Base-by-base conservation (phyloP, 2,113 vertebrate species). In the Pseudopodoces humilis region DNA sequence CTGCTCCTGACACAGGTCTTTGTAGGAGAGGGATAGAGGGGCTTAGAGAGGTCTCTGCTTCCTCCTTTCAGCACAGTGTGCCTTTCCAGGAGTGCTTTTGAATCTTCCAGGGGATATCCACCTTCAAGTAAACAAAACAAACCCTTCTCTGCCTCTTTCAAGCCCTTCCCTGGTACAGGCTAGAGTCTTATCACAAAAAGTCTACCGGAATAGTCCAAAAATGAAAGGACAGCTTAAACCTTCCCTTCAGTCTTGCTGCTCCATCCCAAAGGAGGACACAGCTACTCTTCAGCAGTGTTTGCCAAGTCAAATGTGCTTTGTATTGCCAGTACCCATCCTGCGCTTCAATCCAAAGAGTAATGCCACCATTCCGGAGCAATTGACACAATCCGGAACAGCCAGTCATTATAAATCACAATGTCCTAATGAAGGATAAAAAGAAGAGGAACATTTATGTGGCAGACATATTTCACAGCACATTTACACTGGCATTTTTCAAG, bases 381-480 rank as follows among this genome's bases (percentile, higher is more conserved):
- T 88, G 94, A 83, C 91, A 85, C 47, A 74, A 64, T 37, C 81
- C 41, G 52, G 58, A 89, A 90, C 37, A 71, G 49, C 43, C 27
- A 21, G 52, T 63, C 82, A 17, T 74, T 83, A 88, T 95, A 94
- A 97, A 97, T 96, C 94, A 94, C 88, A 71, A 24, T 76, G 87
- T 79, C 83, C 90, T 92, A 92, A 88, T 67, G 83, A 96, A 95
- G 77, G 88, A 35, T 88, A 92, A 94, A 93, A 94, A 92, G 91
- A 63, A 86, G 92, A 83, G 75, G 87, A 94, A 94, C 94, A 65
- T 93, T 96, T 89, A 78, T 56, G 75, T 75, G 72, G 82, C 56
- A 83, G 84, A 47, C 39, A 59, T 92, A 95, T 95, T 92, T 95
- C 88, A 83, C 74, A 76, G 74, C 77, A 86, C 94, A 92, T 92